phyloP scores from a whole-genome alignment of 2,888 invertebrate genomes.

The Notodonta ziczac region DNA sequence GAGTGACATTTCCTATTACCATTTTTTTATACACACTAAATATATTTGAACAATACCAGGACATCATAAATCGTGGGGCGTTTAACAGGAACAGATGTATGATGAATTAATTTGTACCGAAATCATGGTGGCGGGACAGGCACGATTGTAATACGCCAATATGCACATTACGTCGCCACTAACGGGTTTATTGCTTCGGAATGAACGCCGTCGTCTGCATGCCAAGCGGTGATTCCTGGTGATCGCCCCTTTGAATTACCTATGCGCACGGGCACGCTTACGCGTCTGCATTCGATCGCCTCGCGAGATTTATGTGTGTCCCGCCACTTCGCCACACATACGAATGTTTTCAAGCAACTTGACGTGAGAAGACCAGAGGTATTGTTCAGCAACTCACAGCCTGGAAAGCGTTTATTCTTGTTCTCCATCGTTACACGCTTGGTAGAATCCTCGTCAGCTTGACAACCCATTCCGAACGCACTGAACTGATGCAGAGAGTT shows the following conservation, averaged over 20 bases:
- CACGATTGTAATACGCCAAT: conserved; percentile 57
- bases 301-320: conserved; percentile 72
- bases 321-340: conserved; percentile 59
- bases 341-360: conserved; percentile 71
- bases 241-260: conserved; percentile 78
- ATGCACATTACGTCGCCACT: conserved; percentile 75
- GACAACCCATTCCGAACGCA: no score
- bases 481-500: no score
- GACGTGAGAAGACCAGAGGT: conserved; percentile 52
- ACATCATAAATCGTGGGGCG: background rate
- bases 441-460: no score
- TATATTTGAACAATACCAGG: conserved; percentile 10
- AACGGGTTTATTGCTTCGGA: conserved; percentile 80
- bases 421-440: no score
- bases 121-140: conserved; percentile 32
- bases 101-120: conserved; percentile 18
- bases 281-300: conserved; percentile 76
- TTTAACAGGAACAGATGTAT: conserved; percentile 15
- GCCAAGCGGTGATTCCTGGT: conserved; percentile 79
- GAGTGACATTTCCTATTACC: conserved; percentile 1
- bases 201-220: conserved; percentile 77
- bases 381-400: background rate
- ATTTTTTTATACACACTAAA: background rate
- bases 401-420: no score
- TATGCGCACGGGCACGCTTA: conserved; percentile 77